Evolutionary conservation across 2,888 invertebrate genomes (phyloP), one percentile per base, ranked within the genome.

Genomic region (Cheilosia soror): DNA sequence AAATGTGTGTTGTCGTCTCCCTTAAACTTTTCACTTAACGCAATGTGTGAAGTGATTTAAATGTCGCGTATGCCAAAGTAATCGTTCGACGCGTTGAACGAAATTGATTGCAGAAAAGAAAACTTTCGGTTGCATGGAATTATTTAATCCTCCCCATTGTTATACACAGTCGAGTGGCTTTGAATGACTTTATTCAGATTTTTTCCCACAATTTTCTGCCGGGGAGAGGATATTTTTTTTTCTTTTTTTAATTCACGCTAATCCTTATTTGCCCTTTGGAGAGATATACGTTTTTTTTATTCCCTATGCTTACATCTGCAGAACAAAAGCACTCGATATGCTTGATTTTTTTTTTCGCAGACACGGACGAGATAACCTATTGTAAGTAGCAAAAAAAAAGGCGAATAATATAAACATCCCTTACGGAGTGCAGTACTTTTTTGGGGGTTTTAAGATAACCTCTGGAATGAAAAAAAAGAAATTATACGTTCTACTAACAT

Each of bases 261-360:
- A 85, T 80, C 75, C 71, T 80, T 71, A 71, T 85, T 85, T 85
- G 84, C 66, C 75, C 75, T 80, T 76, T 76, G 75, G 75, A 80
- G 57, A 47, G 65, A 29, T 15, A 9, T 13, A 11, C 33, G 15
- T 57, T 53, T 63, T 84, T 77, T 49, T 79, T 42, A 60, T 80
- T 53, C 37, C 40, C 72, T 49, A 40, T 73, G 58, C 83, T 73
- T 69, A 68, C 63, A 51, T 49, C 31, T 25, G 42, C 60, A 44
- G 60, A 79, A 79, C 57, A 60, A 80, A 65, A 60, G 53, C 75
- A 73, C 58, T 63, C 44, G 53, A 58, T 62, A 60, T 53, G 25
- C 20, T 66, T 40, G 20, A 29, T 20, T 60, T 20, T 68, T 62
- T 47, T 31, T 40, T 60, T 11, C 20, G 42, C 40, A 33, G 47